Conservation (phyloP, 2,113 vertebrate species). For the Pao palembangensis region DNA sequence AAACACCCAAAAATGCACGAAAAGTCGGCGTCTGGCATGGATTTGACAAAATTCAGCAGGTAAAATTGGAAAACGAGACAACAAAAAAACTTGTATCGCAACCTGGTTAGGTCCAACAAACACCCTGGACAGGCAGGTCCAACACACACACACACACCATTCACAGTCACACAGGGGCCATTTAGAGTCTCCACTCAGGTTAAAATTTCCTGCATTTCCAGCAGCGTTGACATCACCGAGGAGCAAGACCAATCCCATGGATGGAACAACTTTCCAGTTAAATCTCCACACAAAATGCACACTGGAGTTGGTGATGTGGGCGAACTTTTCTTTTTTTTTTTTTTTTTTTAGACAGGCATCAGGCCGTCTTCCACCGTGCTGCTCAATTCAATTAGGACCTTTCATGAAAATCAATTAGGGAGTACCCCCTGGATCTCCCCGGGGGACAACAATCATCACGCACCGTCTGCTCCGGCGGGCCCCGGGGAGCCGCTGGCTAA, state of each 20-base stretch:
- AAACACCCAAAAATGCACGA: not conserved
- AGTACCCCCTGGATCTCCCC: constrained; percentile 58
- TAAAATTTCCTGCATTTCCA: no score
- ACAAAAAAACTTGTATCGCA: no score
- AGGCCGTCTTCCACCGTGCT: constrained; percentile 20
- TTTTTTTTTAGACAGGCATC: constrained; percentile 11
- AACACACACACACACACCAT: no score
- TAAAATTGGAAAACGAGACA: not conserved
- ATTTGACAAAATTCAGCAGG: not conserved
- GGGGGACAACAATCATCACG: constrained; percentile 71
- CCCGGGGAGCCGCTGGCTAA: constrained; percentile 26
- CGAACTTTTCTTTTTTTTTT: no score
- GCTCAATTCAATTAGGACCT: constrained; percentile 61
- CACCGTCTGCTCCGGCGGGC: constrained; percentile 47
- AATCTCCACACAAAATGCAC: no score
- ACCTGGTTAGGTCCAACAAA: no score
- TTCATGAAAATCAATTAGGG: constrained; percentile 69
- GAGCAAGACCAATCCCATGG: no score
- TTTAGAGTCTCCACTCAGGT: no score
- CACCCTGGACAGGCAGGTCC: no score
- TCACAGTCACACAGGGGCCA: no score
- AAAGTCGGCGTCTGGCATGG: not conserved
- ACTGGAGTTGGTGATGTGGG: no score
- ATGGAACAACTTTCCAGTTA: constrained; percentile 1
- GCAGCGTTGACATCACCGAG: no score